Conservation (phyloP, 2,888 invertebrate genomes). For the Drosophila kambysellisi region DNA sequence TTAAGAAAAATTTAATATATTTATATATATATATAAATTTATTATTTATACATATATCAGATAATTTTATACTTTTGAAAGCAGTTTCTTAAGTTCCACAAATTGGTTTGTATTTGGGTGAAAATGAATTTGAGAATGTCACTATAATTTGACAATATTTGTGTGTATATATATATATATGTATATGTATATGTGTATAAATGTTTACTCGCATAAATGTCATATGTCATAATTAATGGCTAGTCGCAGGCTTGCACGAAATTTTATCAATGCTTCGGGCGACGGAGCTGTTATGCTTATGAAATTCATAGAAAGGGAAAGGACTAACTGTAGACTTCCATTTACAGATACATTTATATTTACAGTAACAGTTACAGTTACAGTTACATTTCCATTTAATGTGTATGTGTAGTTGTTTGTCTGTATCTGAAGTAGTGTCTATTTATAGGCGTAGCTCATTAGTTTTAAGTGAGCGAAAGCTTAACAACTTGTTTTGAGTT, state of each 20-base stretch:
- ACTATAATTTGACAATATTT: neutral
- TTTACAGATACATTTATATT: conserved; percentile 2
- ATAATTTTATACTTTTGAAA: neutral
- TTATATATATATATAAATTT: neutral
- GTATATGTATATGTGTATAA: conserved; percentile 12
- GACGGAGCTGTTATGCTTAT: conserved; percentile 35
- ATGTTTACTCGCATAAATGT: conserved; percentile 52
- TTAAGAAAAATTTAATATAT: neutral
- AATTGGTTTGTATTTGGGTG: neutral
- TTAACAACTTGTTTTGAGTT: conserved; percentile 80
- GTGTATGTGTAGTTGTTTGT: conserved; percentile 16
- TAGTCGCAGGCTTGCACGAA: conserved; percentile 49
- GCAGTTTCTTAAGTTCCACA: neutral
- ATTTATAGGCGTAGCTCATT: conserved; percentile 77
- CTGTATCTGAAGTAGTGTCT: conserved; percentile 38
- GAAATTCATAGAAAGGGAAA: conserved; percentile 26
- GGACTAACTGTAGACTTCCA: conserved; percentile 11
- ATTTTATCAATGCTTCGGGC: conserved; percentile 61
- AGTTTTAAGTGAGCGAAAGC: conserved; percentile 79
- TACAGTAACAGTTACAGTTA: conserved; percentile 38
- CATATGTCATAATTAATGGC: conserved; percentile 73
- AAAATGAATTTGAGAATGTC: conserved; percentile 25
- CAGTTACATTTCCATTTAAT: conserved; percentile 28
- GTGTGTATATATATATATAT: conserved; percentile 1
- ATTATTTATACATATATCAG: neutral